Evolutionary conservation across 2,113 vertebrate species (phyloP).

Genomic region (Catagonus wagneri): DNA sequence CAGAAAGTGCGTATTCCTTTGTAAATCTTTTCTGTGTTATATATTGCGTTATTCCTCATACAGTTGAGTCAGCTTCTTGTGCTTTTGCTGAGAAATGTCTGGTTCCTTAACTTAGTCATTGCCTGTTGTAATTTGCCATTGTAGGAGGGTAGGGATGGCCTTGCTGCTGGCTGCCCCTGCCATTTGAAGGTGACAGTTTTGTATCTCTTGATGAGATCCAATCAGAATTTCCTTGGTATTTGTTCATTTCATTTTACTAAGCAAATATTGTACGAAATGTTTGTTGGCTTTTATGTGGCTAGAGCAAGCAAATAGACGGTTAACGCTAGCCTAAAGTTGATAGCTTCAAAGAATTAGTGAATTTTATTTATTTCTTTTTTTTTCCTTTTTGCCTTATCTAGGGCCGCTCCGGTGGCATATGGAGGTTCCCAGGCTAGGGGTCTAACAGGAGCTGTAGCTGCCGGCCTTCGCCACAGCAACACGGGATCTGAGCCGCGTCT

Average conservation of each 20-base stretch:
- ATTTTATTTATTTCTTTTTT: too few species aligned
- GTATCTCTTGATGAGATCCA: neutral
- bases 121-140: neutral
- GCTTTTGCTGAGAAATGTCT: neutral
- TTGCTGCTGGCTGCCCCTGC: neutral
- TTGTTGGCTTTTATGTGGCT: neutral
- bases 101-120: neutral
- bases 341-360: neutral
- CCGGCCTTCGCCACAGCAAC: too few species aligned
- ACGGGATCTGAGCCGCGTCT: too few species aligned
- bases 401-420: too few species aligned
- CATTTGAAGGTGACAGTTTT: neutral
- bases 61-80: neutral
- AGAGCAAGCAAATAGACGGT: neutral
- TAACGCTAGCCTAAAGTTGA: neutral
- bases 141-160: neutral
- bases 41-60: neutral
- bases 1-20: neutral
- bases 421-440: too few species aligned
- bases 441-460: too few species aligned
- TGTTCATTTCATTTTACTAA: slow-evolving; percentile 6
- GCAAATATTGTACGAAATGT: neutral
- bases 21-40: neutral
- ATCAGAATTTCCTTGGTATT: neutral
- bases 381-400: too few species aligned